A percentile compares a stretch with the other conserved stretches of the same genome.
Evolutionary conservation across 2,113 vertebrate genomes (phyloP).

Genomic region (Pan troglodytes): DNA sequence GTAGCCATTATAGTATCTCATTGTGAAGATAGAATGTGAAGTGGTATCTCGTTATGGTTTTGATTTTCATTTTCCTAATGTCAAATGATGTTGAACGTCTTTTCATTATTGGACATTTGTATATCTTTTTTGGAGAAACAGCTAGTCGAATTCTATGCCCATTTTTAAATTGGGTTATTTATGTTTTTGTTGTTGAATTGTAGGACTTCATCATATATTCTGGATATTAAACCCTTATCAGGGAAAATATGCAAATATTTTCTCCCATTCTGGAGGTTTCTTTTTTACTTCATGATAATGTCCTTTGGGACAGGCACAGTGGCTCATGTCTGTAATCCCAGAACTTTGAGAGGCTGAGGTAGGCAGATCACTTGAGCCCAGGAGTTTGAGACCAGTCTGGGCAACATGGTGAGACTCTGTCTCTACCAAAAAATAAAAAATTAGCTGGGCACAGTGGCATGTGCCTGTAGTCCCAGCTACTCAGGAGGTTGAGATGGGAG

Average conservation of each 20-base stretch:
- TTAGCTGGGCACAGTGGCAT: no score
- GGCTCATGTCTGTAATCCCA: no score
- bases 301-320: neutral
- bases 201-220: neutral
- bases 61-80: neutral
- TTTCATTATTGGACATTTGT: neutral
- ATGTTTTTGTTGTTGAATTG: neutral
- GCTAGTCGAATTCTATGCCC: neutral
- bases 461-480: no score
- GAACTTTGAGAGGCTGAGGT: no score
- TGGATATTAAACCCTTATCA: neutral
- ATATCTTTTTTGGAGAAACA: neutral
- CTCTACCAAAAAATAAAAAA: no score
- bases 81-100: neutral
- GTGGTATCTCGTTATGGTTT: neutral
- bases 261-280: neutral
- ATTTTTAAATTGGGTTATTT: constrained; percentile 34
- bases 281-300: constrained; percentile 12
- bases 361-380: no score
- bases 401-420: no score
- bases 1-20: neutral
- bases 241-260: neutral
- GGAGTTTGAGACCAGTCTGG: no score
- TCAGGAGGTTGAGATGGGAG: no score
- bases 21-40: neutral